Base-by-base conservation (phyloP, 2,888 invertebrate genomes). In the Macrophya annulata region DNA sequence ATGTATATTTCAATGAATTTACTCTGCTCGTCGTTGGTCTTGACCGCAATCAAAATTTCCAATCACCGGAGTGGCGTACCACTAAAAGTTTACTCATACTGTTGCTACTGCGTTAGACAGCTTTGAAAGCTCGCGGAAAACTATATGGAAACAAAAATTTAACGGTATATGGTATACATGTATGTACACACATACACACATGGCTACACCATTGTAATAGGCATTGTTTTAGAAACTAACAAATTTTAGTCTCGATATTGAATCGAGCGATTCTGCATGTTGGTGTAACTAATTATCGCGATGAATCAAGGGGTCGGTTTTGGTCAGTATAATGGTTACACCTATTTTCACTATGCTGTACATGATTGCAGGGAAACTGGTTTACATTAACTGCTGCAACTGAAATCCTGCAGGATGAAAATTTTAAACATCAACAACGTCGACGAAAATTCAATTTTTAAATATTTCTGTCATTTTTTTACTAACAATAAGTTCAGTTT, bases 31-130 rank as follows among this genome's bases (percentile, higher is more conserved):
- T 68, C 0, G 9, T 45, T 74, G 21, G n/a, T 25, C 17, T 81
- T 62, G 81, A 81, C 81, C 62, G 81, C 81, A 81, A 81, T 81
- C 45, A 81, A 81, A 81, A 81, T 81, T 81, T 81, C 62, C 81
- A 81, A 81, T 81, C 81, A 43, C 17, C n/a, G 81, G 62, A 43
- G 59, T 62, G 62, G 21, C 43, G 40, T 8, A 37, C 62, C 12
- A 4, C 40, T 62, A 25, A 62, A 81, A 81, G 62, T 81, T 62
- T 81, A 21, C n/a, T 40, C 10, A 65, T 37, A 17, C 48, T 17
- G 48, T 48, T 74, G 51, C 48, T 17, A 8, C 55, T 81, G 81
- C 15, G 12, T 45, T 15, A 15, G 81, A 81, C 59, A 62, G 81
- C 40, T 43, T 31, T 8, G 3, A 45, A 45, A 74, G 74, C 45